Evolutionary conservation across 2,797 vertebrate species (phyloP), one percentile per base, ranked within the genome.

Genomic region (Forpus xanthops): DNA sequence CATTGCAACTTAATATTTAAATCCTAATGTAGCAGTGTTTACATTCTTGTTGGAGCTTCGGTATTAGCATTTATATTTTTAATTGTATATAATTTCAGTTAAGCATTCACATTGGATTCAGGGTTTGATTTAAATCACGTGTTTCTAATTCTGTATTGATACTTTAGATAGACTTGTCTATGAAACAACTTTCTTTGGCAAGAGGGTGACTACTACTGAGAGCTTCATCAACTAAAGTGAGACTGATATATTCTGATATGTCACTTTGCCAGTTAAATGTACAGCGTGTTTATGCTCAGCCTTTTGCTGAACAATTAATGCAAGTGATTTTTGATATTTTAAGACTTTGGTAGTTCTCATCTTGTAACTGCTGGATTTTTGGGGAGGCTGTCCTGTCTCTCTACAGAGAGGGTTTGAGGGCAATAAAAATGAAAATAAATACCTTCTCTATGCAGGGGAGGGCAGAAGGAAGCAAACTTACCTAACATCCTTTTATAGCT

Each of bases 111-210:
- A 11, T 39, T 67, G 23, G 30, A 71, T 82, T 64, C 61, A 49
- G 28, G 31, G 28, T 74, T 72, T 66, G 42, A 60, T 71, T 60
- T 85, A 67, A 74, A 90, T n/a, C 66, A 80, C 37, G 2, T 52
- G 24, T 12, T 77, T 93, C 23, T 70, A 58, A 62, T 81, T 94
- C 53, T 60, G 27, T 88, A 10, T 88, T 87, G 50, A 44, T 96
- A 68, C 42, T 89, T 37, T 27, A 73, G 35, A 64, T 92, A n/a
- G 6, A 52, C 33, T 73, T 84, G 45, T 78, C 72, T 89, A 41
- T 47, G 49, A 83, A 91, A 42, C 60, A 91, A 53, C 67, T 90
- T 93, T 47, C 47, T 93, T 95, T 86, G 53, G 85, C 86, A 77
- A 71, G 75, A 49, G 53, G 20, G 37, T 82, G 68, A 47, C 61